These are phyloP conservation scores for Platysternon megacephalum DNA, from an alignment of 2,113 vertebrate genomes.

Conservation along the genomic window DNA sequence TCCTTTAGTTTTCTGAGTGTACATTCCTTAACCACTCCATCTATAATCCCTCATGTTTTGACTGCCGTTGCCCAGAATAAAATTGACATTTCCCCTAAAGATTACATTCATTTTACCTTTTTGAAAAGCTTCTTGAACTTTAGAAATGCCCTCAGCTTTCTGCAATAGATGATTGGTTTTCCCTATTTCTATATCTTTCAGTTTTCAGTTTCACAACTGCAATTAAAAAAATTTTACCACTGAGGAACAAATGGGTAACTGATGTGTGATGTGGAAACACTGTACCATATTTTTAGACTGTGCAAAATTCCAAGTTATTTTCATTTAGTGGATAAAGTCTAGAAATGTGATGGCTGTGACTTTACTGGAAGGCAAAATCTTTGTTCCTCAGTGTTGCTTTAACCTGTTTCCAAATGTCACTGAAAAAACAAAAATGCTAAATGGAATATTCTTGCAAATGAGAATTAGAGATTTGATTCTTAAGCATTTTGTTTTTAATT, in stretches of 20 bases:
- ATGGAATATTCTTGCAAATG: slow-evolving; percentile 1
- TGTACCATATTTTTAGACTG: slow-evolving; percentile 19
- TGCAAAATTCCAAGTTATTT: background rate
- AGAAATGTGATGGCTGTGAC: background rate
- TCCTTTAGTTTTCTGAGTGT: slow-evolving; percentile 60
- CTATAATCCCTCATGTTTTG: slow-evolving; percentile 59
- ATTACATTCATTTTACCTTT: slow-evolving; percentile 65
- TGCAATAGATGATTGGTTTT: slow-evolving; percentile 56
- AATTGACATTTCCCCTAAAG: slow-evolving; percentile 72
- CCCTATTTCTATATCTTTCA: slow-evolving; percentile 40
- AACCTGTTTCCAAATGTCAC: slow-evolving; percentile 11
- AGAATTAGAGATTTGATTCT: background rate
- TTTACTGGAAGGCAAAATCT: background rate
- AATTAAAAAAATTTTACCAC: slow-evolving; percentile 61
- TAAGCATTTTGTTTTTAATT: background rate
- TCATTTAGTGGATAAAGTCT: background rate
- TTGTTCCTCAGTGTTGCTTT: background rate
- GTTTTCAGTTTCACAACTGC: slow-evolving; percentile 31
- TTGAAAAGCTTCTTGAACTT: slow-evolving; percentile 76
- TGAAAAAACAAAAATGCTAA: background rate
- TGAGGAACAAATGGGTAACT: slow-evolving; percentile 52
- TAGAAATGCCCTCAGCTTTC: slow-evolving; percentile 72
- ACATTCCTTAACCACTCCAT: slow-evolving; percentile 54
- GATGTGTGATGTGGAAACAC: background rate
- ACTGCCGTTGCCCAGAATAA: slow-evolving; percentile 59